Conservation (phyloP, 2,113 vertebrate species). For the Coryphaenoides rupestris region DNA sequence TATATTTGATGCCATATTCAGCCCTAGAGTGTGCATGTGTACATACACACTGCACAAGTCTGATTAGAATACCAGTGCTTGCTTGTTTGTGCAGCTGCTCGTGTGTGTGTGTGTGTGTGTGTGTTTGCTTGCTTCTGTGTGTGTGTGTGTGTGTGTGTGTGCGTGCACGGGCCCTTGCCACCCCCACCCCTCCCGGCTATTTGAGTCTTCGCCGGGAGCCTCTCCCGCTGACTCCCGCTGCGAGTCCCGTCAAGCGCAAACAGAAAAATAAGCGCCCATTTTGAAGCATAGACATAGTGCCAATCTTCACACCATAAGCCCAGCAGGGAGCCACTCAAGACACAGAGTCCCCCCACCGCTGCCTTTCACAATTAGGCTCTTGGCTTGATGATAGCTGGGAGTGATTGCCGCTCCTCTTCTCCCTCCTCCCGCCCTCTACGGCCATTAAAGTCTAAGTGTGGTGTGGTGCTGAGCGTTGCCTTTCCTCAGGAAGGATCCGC, state of each 20-base stretch:
- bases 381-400: conserved; percentile 34
- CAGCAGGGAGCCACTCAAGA: conserved; percentile 45
- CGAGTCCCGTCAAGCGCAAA: conserved; percentile 39
- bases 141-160: conserved; percentile 34
- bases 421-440: conserved; percentile 11
- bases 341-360: conserved; percentile 29
- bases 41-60: not conserved
- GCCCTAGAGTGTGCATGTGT: conserved; percentile 13
- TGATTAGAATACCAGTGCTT: not conserved
- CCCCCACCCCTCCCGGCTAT: conserved; percentile 47
- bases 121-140: conserved; percentile 46
- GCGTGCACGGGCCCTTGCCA: conserved; percentile 20
- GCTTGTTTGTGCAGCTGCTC: not conserved
- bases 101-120: conserved; percentile 6
- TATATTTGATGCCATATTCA: no score
- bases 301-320: conserved; percentile 47
- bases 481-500: no score
- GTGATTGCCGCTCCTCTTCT: conserved; percentile 32
- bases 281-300: conserved; percentile 38
- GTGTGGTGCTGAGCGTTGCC: not conserved
- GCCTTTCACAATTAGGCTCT: conserved; percentile 42
- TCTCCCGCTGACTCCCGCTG: conserved; percentile 32
- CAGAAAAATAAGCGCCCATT: conserved; percentile 37
- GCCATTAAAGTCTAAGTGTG: conserved; percentile 13
- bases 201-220: conserved; percentile 29